Conservation (phyloP, 2,797 vertebrate genomes). For the Sebastes kiyomatsui region DNA sequence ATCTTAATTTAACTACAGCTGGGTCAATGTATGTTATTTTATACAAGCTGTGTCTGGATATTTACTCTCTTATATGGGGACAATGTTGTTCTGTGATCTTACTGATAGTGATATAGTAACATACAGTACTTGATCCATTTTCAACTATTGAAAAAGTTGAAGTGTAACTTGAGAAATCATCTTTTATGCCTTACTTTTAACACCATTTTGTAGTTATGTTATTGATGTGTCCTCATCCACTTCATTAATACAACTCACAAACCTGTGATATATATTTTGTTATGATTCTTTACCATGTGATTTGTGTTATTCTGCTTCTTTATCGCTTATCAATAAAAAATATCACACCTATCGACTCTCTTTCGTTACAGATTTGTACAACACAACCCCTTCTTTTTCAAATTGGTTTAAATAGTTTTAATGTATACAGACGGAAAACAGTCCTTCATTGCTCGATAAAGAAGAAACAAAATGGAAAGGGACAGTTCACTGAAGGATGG, state of each 20-base stretch:
- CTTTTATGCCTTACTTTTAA: slow-evolving; percentile 72
- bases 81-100: slow-evolving; percentile 72
- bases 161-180: slow-evolving; percentile 77
- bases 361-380: slow-evolving; percentile 29
- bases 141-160: slow-evolving; percentile 77
- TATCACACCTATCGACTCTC: slow-evolving; percentile 53
- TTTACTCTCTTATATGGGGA: slow-evolving; percentile 72
- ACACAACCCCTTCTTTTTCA: background rate
- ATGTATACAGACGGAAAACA: slow-evolving; percentile 56
- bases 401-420: slow-evolving; percentile 61
- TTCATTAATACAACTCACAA: slow-evolving; percentile 76
- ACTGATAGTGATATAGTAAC: slow-evolving; percentile 74
- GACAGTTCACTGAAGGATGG: slow-evolving; percentile 33
- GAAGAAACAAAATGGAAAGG: slow-evolving; percentile 35
- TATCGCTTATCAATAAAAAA: slow-evolving; percentile 79
- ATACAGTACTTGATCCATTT: slow-evolving; percentile 76
- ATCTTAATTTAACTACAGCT: slow-evolving; percentile 66
- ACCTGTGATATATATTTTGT: slow-evolving; percentile 80
- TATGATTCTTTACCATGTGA: slow-evolving; percentile 75
- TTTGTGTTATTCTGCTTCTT: slow-evolving; percentile 76
- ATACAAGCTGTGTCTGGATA: slow-evolving; percentile 75
- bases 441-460: slow-evolving; percentile 31
- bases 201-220: slow-evolving; percentile 72
- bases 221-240: slow-evolving; percentile 71
- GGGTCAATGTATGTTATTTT: slow-evolving; percentile 68